Evolutionary conservation across 1,140 invertebrate genomes (phyloP).

Genomic region (Sinonovacula constricta): DNA sequence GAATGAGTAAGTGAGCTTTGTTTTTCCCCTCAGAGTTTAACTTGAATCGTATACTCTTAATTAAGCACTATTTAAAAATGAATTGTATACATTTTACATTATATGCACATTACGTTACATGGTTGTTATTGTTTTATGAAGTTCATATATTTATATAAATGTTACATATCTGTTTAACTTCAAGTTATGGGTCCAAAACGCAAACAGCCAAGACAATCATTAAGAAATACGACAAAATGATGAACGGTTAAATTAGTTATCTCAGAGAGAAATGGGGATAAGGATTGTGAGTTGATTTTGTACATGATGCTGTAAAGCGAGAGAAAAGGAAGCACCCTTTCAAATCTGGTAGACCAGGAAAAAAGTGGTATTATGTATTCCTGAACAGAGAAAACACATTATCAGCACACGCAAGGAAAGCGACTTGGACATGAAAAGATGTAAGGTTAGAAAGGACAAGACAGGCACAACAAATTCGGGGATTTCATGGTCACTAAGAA

Average conservation of each 20-base stretch:
- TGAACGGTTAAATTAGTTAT: constrained; percentile 43
- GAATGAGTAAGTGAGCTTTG: too few species aligned
- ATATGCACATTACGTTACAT: too few species aligned
- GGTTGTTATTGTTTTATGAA: too few species aligned
- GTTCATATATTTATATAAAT: too few species aligned
- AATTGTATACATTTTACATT: too few species aligned
- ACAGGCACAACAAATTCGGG: not conserved
- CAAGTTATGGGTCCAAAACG: constrained; percentile 23
- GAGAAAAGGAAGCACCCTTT: constrained; percentile 36
- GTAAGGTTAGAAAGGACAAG: constrained; percentile 8
- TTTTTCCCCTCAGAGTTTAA: too few species aligned
- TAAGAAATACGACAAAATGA: constrained; percentile 3
- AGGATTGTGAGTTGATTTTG: constrained; percentile 40
- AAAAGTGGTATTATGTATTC: too few species aligned
- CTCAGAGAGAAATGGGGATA: constrained; percentile 45
- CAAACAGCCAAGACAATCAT: constrained; percentile 8
- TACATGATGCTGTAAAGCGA: constrained; percentile 35
- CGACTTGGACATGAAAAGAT: constrained; percentile 11
- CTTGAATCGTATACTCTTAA: too few species aligned
- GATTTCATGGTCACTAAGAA: constrained; percentile 18
- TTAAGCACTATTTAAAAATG: too few species aligned
- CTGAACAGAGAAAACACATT: constrained; percentile 13
- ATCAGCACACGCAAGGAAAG: not conserved
- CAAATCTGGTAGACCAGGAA: not conserved
- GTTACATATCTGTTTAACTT: too few species aligned